Conservation (phyloP, 2,888 invertebrate genomes). For the Ophioninae sp. region DNA sequence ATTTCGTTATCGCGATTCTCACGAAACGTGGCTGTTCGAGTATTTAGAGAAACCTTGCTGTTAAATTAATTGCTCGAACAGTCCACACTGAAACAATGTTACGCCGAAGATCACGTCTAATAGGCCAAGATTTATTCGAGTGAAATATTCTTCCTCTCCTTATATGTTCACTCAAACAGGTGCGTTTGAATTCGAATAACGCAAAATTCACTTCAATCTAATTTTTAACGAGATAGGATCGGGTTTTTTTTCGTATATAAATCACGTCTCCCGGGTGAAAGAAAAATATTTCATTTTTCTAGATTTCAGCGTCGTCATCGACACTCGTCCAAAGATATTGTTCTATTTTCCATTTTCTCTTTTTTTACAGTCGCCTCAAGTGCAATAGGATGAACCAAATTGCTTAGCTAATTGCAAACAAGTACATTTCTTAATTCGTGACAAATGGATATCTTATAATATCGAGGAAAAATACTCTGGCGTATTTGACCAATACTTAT, state of each 20-base stretch:
- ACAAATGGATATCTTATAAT: conserved; percentile 67
- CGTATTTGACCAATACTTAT: conserved; percentile 66
- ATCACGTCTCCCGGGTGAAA: not conserved
- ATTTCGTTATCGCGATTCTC: conserved; percentile 34
- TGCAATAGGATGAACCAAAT: conserved; percentile 63
- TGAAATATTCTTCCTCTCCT: conserved; percentile 32
- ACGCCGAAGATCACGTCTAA: conserved; percentile 33
- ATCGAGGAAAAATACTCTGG: conserved; percentile 70
- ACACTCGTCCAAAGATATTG: conserved; percentile 17
- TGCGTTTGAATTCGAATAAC: not conserved
- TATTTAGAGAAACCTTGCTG: conserved; percentile 62
- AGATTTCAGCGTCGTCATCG: conserved; percentile 34
- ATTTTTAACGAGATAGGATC: conserved; percentile 16
- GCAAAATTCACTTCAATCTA: conserved; percentile 1
- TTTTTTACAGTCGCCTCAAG: conserved; percentile 64
- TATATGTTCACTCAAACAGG: conserved; percentile 18
- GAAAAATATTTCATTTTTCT: conserved; percentile 17
- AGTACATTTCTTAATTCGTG: conserved; percentile 67
- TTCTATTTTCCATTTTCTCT: conserved; percentile 15
- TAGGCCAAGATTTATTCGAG: conserved; percentile 34
- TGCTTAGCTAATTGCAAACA: conserved; percentile 62
- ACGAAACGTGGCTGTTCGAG: conserved; percentile 40
- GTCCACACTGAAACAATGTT: conserved; percentile 45
- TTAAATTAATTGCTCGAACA: conserved; percentile 64
- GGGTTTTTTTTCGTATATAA: not conserved